phyloP scores from a whole-genome alignment of 92 coral and sea anemone species.

The Umimayanthus kanabou region DNA sequence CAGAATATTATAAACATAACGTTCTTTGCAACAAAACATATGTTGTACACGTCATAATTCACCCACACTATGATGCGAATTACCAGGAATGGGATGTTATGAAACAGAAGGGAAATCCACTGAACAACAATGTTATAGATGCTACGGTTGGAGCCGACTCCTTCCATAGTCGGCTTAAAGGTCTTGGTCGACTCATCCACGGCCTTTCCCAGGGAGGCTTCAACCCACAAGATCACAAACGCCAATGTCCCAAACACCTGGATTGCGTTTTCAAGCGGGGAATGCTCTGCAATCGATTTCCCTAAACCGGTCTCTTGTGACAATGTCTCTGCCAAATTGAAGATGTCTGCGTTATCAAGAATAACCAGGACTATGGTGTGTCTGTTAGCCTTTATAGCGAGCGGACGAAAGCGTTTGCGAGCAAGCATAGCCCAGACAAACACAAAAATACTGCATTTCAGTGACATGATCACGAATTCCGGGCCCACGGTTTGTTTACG shows the following conservation, averaged over 20 bases:
- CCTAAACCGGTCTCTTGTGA: slow-evolving; percentile 43
- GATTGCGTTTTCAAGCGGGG: slow-evolving; percentile 42
- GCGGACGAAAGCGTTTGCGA: slow-evolving; percentile 36
- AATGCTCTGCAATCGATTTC: slow-evolving; percentile 18
- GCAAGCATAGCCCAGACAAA: slow-evolving; percentile 35
- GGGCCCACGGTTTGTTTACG: slow-evolving; percentile 32
- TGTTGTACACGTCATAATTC: slow-evolving; percentile 34
- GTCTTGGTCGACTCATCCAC: slow-evolving; percentile 29
- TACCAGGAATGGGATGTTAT: slow-evolving; percentile 51
- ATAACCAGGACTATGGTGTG: slow-evolving; percentile 26
- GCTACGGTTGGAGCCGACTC: slow-evolving; percentile 18
- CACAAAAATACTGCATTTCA: slow-evolving; percentile 45
- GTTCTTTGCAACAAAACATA: slow-evolving; percentile 56
- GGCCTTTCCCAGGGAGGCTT: slow-evolving; percentile 37
- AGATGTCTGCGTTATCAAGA: slow-evolving; percentile 51
- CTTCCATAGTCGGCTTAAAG: slow-evolving; percentile 33
- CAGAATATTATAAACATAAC: slow-evolving; percentile 31
- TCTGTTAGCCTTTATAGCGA: slow-evolving; percentile 12
- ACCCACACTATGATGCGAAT: slow-evolving; percentile 50
- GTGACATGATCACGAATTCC: slow-evolving; percentile 30
- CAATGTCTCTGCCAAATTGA: slow-evolving; percentile 43
- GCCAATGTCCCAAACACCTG: slow-evolving; percentile 51
- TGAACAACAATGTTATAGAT: slow-evolving; percentile 32
- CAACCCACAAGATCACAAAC: slow-evolving; percentile 39
- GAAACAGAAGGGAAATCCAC: slow-evolving; percentile 33